Percentiles rank a stretch among this genome's conserved stretches.
These are phyloP conservation scores for Lacerta bilineata DNA, from an alignment of 2,797 vertebrate species.

Conservation along the genomic window DNA sequence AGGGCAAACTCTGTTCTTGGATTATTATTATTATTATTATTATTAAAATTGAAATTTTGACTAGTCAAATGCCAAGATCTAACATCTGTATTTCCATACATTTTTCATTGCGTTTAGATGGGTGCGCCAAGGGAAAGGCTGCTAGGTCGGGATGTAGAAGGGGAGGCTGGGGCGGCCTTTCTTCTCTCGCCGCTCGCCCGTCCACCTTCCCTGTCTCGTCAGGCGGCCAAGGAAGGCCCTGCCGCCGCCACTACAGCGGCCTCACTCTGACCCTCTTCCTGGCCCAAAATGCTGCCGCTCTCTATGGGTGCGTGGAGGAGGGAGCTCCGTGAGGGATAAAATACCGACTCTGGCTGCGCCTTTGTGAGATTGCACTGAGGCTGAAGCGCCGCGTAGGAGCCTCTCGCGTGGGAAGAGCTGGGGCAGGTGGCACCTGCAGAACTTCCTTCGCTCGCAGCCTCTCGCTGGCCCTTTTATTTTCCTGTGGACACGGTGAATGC, in stretches of 20 bases:
- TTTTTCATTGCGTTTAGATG: slow-evolving; percentile 39
- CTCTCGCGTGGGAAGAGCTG: too few species aligned
- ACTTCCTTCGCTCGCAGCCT: too few species aligned
- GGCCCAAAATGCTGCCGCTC: slow-evolving; percentile 8
- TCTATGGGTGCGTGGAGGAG: slow-evolving; percentile 33
- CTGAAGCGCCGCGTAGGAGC: too few species aligned
- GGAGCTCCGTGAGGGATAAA: slow-evolving; percentile 31
- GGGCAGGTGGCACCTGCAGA: too few species aligned
- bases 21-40: slow-evolving; percentile 5
- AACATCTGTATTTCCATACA: slow-evolving; percentile 26
- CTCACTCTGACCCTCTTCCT: neutral
- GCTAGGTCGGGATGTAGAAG: neutral
- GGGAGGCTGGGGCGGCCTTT: neutral
- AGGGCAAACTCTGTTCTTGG: neutral
- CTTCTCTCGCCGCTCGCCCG: too few species aligned
- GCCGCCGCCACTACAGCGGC: neutral
- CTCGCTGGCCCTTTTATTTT: too few species aligned
- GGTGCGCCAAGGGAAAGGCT: neutral
- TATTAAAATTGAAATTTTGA: neutral
- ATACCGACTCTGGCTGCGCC: too few species aligned
- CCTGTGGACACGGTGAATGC: too few species aligned
- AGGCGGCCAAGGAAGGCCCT: neutral
- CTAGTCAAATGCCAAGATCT: slow-evolving; percentile 24
- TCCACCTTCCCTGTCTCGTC: slow-evolving; percentile 20
- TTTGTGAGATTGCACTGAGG: too few species aligned